Percentiles rank a stretch among this genome's conserved stretches.
These are phyloP conservation scores for Aptenodytes patagonicus DNA, from an alignment of 2,113 vertebrate species.

Conservation along the genomic window DNA sequence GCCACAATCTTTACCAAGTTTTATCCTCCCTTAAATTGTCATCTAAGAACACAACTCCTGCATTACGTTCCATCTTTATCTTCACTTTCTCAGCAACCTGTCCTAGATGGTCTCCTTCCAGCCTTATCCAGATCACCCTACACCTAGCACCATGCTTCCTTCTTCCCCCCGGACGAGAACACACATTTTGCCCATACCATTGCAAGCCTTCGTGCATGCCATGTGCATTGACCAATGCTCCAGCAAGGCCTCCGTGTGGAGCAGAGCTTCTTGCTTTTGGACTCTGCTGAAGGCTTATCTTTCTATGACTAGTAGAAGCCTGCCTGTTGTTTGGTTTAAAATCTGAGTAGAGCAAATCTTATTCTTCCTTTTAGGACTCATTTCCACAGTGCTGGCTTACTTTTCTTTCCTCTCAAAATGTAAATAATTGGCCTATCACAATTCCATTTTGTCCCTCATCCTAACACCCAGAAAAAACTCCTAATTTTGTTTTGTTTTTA, in stretches of 20 bases:
- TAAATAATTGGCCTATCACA: not conserved
- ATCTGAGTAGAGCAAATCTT: not conserved
- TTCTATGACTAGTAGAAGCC: not conserved
- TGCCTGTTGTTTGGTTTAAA: not conserved
- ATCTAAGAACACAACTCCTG: not conserved
- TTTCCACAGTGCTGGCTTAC: not conserved
- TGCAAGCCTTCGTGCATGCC: fast-evolving
- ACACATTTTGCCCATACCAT: not conserved
- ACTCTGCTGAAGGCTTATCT: not conserved
- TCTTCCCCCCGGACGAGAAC: not conserved
- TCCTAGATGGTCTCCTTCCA: not conserved
- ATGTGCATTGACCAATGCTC: fast-evolving
- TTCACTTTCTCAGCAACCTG: not conserved
- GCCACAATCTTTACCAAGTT: not conserved
- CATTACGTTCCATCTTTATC: not conserved
- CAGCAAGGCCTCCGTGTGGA: not conserved
- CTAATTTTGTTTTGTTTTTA: not conserved
- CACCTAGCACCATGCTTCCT: not conserved
- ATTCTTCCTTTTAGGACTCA: not conserved
- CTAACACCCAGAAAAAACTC: not conserved
- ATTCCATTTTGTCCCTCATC: not conserved
- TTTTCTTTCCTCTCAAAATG: not conserved
- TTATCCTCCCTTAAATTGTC: not conserved
- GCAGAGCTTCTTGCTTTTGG: not conserved
- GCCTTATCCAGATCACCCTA: not conserved